Base-by-base conservation (phyloP, 2,888 invertebrate species). In the Habroteleia sp. region DNA sequence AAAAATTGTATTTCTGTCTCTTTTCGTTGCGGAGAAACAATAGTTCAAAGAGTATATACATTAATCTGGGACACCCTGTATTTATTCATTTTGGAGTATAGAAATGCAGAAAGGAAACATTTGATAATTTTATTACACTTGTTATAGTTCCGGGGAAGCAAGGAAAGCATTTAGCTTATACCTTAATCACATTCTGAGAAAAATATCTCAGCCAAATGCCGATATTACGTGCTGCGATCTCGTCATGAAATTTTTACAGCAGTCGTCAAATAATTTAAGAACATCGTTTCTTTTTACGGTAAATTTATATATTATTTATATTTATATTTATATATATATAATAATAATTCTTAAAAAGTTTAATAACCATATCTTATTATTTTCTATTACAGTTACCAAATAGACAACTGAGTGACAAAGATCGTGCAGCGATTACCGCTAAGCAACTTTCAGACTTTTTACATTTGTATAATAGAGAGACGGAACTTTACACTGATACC, bases 361-460 rank as follows among this genome's bases (percentile, higher is more conserved):
- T n/a, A n/a, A n/a, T n/a, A n/a, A n/a, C n/a, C n/a, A n/a, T n/a
- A n/a, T n/a, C n/a, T n/a, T n/a, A n/a, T n/a, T n/a, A n/a, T n/a
- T 10, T n/a, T n/a, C n/a, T n/a, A n/a, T 73, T 73, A 44, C 85
- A 94, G 94, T 90, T 92, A 77, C 94, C 94, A 8, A 92, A 93
- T 80, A 91, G 91, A 65, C 93, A 94, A 89, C 90, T 95, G 85
- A 91, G 93, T 81, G 93, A 93, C 84, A 96, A 96, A 89, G 96
- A 96, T 88, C 90, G 94, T 14, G 94, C 95, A 69, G 96, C 96
- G 0, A 93, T 96, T 80, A 93, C 95, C 48, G 95, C 96, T 0
- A 96, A 95, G 88, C 93, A 95, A 81, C 90, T 95, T 48, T 94
- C 94, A 84, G 96, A 96, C 88, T 96, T 95, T 89, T 91, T 96